Evolutionary conservation across 2,797 vertebrate genomes (phyloP).

Genomic region (Gorsachius magnificus): DNA sequence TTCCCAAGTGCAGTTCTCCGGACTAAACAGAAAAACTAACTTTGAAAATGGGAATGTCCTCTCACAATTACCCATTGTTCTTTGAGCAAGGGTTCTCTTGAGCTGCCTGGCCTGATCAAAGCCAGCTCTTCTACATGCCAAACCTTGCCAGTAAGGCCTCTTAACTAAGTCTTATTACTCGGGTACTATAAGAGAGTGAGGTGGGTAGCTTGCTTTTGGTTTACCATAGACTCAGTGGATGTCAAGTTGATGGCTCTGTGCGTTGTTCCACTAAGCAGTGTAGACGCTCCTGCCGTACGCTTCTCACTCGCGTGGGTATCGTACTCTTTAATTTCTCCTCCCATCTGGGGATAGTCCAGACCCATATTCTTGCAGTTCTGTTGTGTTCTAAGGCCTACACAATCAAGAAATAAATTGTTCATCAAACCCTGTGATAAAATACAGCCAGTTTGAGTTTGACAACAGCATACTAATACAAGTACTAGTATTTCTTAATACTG

Average conservation of each 20-base stretch:
- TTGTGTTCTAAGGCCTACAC: not conserved
- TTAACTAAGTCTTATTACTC: not conserved
- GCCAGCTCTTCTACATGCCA: fast-evolving
- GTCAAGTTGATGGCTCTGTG: not conserved
- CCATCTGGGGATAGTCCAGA: not conserved
- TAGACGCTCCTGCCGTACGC: fast-evolving
- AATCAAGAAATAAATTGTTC: not conserved
- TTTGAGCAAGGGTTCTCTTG: not conserved
- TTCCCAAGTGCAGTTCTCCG: not conserved
- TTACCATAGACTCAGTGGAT: fast-evolving
- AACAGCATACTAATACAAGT: constrained; percentile 30
- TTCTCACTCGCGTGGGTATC: fast-evolving
- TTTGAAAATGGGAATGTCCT: not conserved
- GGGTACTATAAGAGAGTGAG: not conserved
- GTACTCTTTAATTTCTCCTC: not conserved
- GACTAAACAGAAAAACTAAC: not conserved
- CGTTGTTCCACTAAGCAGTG: not conserved
- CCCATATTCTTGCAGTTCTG: not conserved
- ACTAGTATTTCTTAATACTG: constrained; percentile 3
- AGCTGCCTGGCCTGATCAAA: not conserved
- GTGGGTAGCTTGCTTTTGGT: not conserved
- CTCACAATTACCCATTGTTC: fast-evolving
- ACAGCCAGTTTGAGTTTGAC: constrained; percentile 4
- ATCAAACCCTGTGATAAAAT: not conserved
- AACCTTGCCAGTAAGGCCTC: too few species aligned